Evolutionary conservation across 1,140 invertebrate genomes (phyloP).

Genomic region (Subanguina moxae): DNA sequence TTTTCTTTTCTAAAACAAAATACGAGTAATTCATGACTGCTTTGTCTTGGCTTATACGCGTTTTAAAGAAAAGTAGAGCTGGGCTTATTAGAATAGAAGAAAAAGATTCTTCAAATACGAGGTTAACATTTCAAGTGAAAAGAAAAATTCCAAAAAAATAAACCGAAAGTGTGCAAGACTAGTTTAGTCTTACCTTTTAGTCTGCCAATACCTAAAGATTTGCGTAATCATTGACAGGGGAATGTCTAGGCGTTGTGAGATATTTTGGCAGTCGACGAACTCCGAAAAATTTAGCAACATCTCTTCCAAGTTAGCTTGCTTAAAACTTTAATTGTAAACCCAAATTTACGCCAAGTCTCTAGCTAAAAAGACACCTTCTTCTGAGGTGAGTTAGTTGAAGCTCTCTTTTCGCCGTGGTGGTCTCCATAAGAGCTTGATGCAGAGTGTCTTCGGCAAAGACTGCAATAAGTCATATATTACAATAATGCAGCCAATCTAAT

Average conservation of each 20-base stretch:
- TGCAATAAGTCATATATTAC: background rate
- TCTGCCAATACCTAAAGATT: constrained; percentile 37
- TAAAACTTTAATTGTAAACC: background rate
- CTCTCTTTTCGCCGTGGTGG: background rate
- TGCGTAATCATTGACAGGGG: constrained; percentile 15
- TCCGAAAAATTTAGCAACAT: constrained; percentile 28
- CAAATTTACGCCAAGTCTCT: constrained; percentile 1
- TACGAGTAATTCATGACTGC: too few relatives aligned
- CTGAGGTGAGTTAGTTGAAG: too few relatives aligned
- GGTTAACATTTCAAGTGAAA: too few relatives aligned
- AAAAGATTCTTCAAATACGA: background rate
- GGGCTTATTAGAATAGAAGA: background rate
- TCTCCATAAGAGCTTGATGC: background rate
- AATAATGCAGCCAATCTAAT: too few relatives aligned
- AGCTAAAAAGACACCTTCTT: background rate
- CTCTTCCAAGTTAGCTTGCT: constrained; percentile 13
- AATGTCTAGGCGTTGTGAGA: constrained; percentile 16
- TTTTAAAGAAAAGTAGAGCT: too few relatives aligned
- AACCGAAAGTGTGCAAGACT: background rate
- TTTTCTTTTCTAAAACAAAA: background rate
- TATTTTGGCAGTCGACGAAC: constrained; percentile 32
- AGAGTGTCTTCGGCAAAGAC: constrained; percentile 42
- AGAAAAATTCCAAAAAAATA: too few relatives aligned
- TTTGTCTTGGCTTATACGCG: too few relatives aligned
- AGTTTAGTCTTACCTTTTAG: constrained; percentile 24